Evolutionary conservation across 2,797 vertebrate genomes (phyloP).

Genomic region (Telmatherina bonti): DNA sequence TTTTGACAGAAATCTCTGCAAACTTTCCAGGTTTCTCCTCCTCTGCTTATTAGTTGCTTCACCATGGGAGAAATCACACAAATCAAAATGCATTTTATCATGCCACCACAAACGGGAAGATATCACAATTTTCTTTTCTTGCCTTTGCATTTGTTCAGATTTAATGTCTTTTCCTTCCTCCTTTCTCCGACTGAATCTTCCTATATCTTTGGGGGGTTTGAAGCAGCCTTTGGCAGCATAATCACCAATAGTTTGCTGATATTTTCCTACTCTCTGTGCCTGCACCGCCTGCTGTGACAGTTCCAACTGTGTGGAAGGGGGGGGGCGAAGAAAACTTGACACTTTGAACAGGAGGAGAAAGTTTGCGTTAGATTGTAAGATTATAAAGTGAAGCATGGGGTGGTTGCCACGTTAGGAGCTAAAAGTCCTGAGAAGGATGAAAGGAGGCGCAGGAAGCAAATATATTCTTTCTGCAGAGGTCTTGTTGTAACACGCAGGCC

Average conservation of each 20-base stretch:
- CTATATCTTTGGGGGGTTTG: constrained; percentile 16
- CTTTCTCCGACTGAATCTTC: constrained; percentile 21
- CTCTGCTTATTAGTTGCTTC: background rate
- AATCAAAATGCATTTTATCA: constrained; percentile 30
- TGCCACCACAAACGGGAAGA: constrained; percentile 4
- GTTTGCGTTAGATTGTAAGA: constrained; percentile 38
- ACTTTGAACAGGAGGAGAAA: constrained; percentile 31
- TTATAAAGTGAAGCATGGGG: constrained; percentile 39
- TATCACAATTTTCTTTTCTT: background rate
- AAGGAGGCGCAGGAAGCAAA: constrained; percentile 44
- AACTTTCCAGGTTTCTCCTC: constrained; percentile 16
- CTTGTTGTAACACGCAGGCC: constrained; percentile 28
- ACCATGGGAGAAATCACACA: constrained; percentile 10
- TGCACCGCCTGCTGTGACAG: constrained; percentile 50
- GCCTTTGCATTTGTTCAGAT: constrained; percentile 2
- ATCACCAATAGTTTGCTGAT: constrained; percentile 50
- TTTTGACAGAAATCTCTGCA: constrained; percentile 40
- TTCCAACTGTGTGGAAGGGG: constrained; percentile 26
- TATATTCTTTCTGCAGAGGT: constrained; percentile 26
- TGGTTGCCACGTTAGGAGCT: constrained; percentile 41
- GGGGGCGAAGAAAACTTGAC: constrained; percentile 25
- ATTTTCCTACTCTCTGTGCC: constrained; percentile 41
- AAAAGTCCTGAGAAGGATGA: constrained; percentile 33
- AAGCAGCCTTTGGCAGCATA: constrained; percentile 27
- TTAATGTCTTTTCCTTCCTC: constrained; percentile 21